These are phyloP conservation scores for Elachura formosa DNA, from an alignment of 2,113 vertebrate species.

Conservation along the genomic window DNA sequence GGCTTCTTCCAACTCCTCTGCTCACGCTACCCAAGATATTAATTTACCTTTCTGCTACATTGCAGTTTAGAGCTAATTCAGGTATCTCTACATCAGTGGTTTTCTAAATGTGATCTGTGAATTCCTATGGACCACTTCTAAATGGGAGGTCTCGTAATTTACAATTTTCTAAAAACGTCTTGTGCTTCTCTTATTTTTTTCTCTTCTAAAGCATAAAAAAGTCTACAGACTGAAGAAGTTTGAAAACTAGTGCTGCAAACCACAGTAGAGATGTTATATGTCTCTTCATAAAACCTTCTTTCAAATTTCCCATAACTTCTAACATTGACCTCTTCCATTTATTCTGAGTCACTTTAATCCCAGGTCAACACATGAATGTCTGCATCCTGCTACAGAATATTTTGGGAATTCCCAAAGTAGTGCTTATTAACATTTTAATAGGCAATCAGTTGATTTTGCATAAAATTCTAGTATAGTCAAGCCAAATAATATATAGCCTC, in stretches of 20 bases:
- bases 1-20: neutral
- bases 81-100: constrained; percentile 33
- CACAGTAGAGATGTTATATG: neutral
- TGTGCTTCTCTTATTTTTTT: neutral
- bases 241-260: neutral
- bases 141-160: neutral
- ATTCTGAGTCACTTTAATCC: neutral
- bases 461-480: constrained; percentile 32
- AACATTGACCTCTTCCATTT: neutral
- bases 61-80: neutral
- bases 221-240: neutral
- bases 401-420: constrained; percentile 30
- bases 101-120: neutral
- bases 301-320: neutral
- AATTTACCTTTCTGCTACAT: neutral
- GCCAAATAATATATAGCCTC: neutral
- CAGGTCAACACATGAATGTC: neutral
- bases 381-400: neutral
- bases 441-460: constrained; percentile 13
- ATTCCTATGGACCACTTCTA: neutral
- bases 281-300: neutral
- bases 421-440: neutral
- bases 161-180: neutral
- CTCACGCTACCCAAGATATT: neutral
- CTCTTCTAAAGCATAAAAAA: neutral